These are phyloP conservation scores for Thripadectes ignobilis DNA, from an alignment of 2,797 vertebrate genomes.

Conservation along the genomic window DNA sequence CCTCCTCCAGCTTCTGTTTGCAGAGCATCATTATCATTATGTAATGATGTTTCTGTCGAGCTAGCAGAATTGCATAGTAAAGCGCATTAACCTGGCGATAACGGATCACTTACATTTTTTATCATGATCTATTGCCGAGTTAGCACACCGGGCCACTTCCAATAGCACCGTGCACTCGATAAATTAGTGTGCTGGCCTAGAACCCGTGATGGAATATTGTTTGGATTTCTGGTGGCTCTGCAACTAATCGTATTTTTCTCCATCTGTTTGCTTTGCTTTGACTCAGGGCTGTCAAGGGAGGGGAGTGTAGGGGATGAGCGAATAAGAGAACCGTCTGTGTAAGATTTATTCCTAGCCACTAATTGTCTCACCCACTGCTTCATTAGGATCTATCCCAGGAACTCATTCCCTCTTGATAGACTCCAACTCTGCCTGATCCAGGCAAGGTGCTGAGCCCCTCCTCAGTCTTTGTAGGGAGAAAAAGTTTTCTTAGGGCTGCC, in stretches of 20 bases:
- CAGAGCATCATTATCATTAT: constrained; percentile 32
- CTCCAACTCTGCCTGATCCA: neutral
- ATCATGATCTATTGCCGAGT: constrained; percentile 61
- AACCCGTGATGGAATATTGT: constrained; percentile 54
- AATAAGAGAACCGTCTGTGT: neutral
- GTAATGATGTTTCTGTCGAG: constrained; percentile 58
- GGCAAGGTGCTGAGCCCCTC: neutral
- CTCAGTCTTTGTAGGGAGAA: neutral
- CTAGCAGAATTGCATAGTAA: constrained; percentile 50
- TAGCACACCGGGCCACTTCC: constrained; percentile 33
- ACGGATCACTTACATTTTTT: constrained; percentile 56
- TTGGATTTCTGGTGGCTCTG: constrained; percentile 57
- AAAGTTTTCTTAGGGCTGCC: neutral
- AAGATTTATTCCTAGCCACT: neutral
- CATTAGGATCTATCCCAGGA: neutral
- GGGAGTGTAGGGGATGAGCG: neutral
- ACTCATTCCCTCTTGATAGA: neutral
- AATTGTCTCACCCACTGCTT: constrained; percentile 10
- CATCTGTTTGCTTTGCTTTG: constrained; percentile 54
- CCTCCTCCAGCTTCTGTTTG: neutral
- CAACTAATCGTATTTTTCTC: constrained; percentile 44
- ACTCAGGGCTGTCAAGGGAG: neutral
- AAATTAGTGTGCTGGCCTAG: constrained; percentile 46
- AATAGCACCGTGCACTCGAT: neutral
- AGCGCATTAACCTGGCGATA: constrained; percentile 50